Evolutionary conservation across 2,888 invertebrate genomes (phyloP).

Genomic region (Cheilosia pagana): DNA sequence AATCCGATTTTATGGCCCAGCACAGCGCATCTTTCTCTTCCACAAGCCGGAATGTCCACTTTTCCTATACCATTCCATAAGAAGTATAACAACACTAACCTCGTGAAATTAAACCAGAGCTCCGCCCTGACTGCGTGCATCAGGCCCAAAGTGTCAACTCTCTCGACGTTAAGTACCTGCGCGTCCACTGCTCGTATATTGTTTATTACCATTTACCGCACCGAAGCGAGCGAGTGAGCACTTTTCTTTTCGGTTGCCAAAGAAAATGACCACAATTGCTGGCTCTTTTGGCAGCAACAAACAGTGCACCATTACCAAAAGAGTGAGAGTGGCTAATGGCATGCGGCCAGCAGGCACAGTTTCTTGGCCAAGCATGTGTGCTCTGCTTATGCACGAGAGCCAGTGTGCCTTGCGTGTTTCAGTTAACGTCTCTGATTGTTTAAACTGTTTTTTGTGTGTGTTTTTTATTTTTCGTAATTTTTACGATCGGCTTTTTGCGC

Average conservation of each 20-base stretch:
- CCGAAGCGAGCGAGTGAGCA: conserved; percentile 1
- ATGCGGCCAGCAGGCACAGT: conserved; percentile 24
- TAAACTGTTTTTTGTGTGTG: conserved; percentile 16
- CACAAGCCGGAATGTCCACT: conserved; percentile 48
- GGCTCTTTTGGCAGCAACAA: conserved; percentile 19
- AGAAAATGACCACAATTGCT: conserved; percentile 56
- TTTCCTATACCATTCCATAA: conserved; percentile 36
- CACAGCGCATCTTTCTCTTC: conserved; percentile 17
- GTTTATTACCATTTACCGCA: conserved; percentile 35
- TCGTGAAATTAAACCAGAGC: conserved; percentile 65
- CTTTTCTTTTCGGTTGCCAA: conserved; percentile 66
- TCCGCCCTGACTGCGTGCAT: conserved; percentile 67
- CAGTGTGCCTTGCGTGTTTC: conserved; percentile 3
- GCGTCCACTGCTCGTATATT: conserved; percentile 13
- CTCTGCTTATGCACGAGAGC: conserved; percentile 36
- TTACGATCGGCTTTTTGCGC: conserved; percentile 41
- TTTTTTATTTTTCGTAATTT: conserved; percentile 5
- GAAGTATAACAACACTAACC: conserved; percentile 20
- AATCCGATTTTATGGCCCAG: conserved; percentile 11
- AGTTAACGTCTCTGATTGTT: conserved; percentile 32
- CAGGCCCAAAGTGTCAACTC: conserved; percentile 59
- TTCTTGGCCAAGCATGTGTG: conserved; percentile 53
- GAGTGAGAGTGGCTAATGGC: conserved; percentile 46
- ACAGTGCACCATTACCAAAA: conserved; percentile 32
- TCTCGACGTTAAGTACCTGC: conserved; percentile 48